phyloP scores from a whole-genome alignment of 1,140 invertebrate genomes.

The Hermetia illucens region DNA sequence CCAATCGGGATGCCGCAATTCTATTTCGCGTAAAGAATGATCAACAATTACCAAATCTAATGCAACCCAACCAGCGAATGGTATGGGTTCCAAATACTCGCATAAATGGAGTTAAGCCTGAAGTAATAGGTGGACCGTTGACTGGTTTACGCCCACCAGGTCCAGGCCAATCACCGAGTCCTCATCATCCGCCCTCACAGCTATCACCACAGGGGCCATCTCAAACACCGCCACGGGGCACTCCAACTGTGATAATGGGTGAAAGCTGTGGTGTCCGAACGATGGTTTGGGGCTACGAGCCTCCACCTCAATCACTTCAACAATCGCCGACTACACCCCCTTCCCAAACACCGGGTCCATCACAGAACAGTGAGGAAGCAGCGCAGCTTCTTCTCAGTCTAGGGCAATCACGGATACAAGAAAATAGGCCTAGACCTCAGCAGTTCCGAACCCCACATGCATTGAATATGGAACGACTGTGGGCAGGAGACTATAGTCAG shows the following conservation, averaged over 20 bases:
- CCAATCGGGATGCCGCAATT: slow-evolving; percentile 23
- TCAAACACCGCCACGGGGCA: slow-evolving; percentile 46
- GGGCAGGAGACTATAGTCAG: slow-evolving; percentile 74
- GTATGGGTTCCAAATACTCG: slow-evolving; percentile 46
- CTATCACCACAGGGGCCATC: slow-evolving; percentile 41
- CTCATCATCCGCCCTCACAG: slow-evolving; percentile 31
- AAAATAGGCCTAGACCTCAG: slow-evolving; percentile 27
- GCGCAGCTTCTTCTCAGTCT: slow-evolving; percentile 69
- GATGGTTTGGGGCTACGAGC: slow-evolving; percentile 62
- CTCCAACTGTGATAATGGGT: slow-evolving; percentile 81
- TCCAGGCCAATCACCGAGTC: slow-evolving; percentile 24
- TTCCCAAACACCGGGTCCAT: slow-evolving; percentile 28
- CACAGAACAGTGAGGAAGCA: slow-evolving; percentile 56
- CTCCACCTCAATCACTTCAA: slow-evolving; percentile 29
- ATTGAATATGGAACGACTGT: slow-evolving; percentile 80
- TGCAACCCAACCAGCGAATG: slow-evolving; percentile 32
- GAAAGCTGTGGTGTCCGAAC: slow-evolving; percentile 79
- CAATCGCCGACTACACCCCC: slow-evolving; percentile 20
- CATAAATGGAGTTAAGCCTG: slow-evolving; percentile 62
- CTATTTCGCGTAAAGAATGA: slow-evolving; percentile 29
- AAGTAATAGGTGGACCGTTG: slow-evolving; percentile 56
- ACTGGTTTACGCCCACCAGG: slow-evolving; percentile 36
- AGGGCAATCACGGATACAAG: slow-evolving; percentile 42
- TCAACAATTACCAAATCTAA: slow-evolving; percentile 21
- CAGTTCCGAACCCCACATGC: slow-evolving; percentile 32